These are phyloP conservation scores for Laterallus jamaicensis DNA, from an alignment of 2,113 vertebrate species.

Conservation along the genomic window DNA sequence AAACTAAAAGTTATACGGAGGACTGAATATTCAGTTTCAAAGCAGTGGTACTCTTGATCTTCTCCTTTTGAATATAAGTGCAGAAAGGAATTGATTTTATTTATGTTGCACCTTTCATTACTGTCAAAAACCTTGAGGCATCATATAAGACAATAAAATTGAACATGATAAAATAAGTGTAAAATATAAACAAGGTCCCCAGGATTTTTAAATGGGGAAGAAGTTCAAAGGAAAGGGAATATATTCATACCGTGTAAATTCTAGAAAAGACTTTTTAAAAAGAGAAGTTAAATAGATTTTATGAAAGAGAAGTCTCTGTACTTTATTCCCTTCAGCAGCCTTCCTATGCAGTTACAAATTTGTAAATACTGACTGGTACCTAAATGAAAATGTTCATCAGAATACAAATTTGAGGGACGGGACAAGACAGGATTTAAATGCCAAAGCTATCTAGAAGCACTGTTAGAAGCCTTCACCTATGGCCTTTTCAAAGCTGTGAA, in stretches of 20 bases:
- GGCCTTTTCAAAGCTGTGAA: background rate
- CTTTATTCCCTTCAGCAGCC: background rate
- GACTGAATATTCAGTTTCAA: background rate
- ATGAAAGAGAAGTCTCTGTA: background rate
- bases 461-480: background rate
- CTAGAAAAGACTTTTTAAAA: background rate
- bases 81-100: background rate
- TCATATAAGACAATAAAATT: background rate
- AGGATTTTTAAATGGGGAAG: background rate
- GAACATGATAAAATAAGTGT: background rate
- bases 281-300: background rate
- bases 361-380: background rate
- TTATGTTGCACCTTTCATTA: background rate
- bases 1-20: background rate
- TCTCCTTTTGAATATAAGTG: background rate
- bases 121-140: background rate
- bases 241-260: background rate
- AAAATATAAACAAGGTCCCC: background rate
- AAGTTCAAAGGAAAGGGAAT: background rate
- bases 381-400: background rate
- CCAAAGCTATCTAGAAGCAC: background rate
- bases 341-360: background rate
- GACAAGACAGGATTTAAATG: background rate
- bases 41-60: background rate
- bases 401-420: accelerated